Base-by-base conservation (phyloP, 2,113 vertebrate species). In the Sorex araneus region DNA sequence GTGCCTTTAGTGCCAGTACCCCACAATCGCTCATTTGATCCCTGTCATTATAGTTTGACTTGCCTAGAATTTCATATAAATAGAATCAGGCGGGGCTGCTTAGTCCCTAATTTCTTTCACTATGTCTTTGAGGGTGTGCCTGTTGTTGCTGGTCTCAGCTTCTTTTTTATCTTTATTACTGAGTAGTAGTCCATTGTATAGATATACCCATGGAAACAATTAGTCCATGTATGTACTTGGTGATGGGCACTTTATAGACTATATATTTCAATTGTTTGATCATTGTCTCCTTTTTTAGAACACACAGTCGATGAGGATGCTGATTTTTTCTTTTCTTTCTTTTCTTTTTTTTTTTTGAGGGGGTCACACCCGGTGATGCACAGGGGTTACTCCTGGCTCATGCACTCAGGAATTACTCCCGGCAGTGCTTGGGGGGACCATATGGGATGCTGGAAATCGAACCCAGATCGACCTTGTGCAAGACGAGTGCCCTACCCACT, bases 81-180 rank as follows among this genome's bases (percentile, higher is more conserved):
- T 83, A 60, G 64, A 73, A 19, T 60, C n/a, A 7, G n/a, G n/a
- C 0, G 16, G 60, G 32, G 10, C 28, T 84, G 30, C 73, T 74
- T 50, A 5, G 67, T 93, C 84, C 16, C 57, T 70, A 40, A 43
- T 78, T 73, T 71, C 2, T 19, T 16, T 66, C 54, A 43, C 30
- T 28, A 2, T 45, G 60, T 60, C 45, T 66, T n/a, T 54, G 28
- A 71, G 40, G 40, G 84, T 43, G 45, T 78, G 36, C 64, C 66
- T 77, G n/a, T 66, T 80, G 34, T 32, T 82, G 63, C 27, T 1
- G 67, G 32, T 27, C 15, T 63, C 30, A 32, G 16, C 66, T 85
- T 75, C 71, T 45, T 86, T 90, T 23, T 71, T 84, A 69, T 50
- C 71, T 13, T 81, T 93, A 25, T 50, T 77, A 47, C 23, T 63